A percentile compares a stretch with the other conserved stretches of the same genome.
Conservation (phyloP, 2,113 vertebrate species). For the Gymnocephalus cernua region DNA sequence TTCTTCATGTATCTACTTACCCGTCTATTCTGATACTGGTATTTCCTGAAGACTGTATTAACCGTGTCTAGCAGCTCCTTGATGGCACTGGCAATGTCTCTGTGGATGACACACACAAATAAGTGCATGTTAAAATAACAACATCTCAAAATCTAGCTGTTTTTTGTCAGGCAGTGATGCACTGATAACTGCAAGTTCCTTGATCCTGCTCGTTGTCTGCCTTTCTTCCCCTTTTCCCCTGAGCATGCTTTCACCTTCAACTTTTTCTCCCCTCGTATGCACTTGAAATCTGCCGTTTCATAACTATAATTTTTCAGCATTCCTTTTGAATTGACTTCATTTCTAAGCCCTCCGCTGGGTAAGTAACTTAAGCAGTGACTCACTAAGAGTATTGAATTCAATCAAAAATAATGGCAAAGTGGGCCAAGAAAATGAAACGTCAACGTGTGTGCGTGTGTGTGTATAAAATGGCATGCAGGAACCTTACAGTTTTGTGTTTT, state of each 20-base stretch:
- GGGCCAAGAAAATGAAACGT: slow-evolving; percentile 49
- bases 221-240: slow-evolving; percentile 15
- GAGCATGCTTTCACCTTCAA: slow-evolving; percentile 51
- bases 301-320: slow-evolving; percentile 52
- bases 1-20: slow-evolving; percentile 65
- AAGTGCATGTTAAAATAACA: not conserved
- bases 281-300: slow-evolving; percentile 33
- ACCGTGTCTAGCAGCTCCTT: slow-evolving; percentile 97
- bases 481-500: not conserved
- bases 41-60: slow-evolving; percentile 96
- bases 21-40: slow-evolving; percentile 94
- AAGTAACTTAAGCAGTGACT: slow-evolving; percentile 66
- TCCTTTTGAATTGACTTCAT: slow-evolving; percentile 63
- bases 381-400: slow-evolving; percentile 60
- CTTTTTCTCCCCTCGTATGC: slow-evolving; percentile 21
- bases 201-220: slow-evolving; percentile 48
- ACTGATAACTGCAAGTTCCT: slow-evolving; percentile 31
- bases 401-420: slow-evolving; percentile 69
- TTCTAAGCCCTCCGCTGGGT: slow-evolving; percentile 60
- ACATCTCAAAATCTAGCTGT: slow-evolving; percentile 44
- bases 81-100: slow-evolving; percentile 97
- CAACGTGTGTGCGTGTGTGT: slow-evolving; percentile 5
- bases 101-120: slow-evolving; percentile 67
- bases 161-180: slow-evolving; percentile 39
- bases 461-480: not conserved